A percentile compares a stretch with the other conserved stretches of the same genome.
These are phyloP conservation scores for Hemiscyllium ocellatum DNA, from an alignment of 2,113 vertebrate genomes.

Conservation along the genomic window DNA sequence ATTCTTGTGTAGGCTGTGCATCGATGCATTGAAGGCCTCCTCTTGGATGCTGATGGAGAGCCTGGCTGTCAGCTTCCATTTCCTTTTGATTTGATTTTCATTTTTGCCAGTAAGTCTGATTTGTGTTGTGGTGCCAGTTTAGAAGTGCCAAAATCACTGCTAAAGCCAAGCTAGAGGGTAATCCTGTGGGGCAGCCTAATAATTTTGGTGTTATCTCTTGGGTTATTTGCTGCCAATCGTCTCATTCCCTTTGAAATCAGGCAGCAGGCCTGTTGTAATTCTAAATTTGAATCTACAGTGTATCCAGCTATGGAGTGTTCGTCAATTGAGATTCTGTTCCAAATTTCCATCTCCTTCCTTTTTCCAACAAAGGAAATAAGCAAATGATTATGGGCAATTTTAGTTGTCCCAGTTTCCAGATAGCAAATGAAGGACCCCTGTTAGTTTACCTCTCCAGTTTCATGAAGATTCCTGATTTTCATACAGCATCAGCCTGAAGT, in stretches of 20 bases:
- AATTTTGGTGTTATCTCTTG: background rate
- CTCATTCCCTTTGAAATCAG: background rate
- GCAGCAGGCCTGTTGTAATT: background rate
- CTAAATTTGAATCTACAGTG: background rate
- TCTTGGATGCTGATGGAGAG: background rate
- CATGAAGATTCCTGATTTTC: background rate
- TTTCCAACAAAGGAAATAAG: background rate
- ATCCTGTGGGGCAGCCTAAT: background rate
- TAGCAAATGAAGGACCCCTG: background rate
- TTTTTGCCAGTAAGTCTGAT: background rate
- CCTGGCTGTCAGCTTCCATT: background rate
- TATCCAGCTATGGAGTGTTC: background rate
- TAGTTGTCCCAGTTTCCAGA: background rate
- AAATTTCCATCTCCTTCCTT: background rate
- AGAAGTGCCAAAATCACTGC: background rate
- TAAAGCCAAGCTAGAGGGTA: background rate
- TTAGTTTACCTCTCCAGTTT: background rate
- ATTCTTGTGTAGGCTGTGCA: background rate
- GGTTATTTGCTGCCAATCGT: too few species aligned
- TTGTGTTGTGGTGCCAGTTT: background rate
- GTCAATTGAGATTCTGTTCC: background rate
- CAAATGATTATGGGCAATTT: background rate
- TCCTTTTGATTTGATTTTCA: background rate
- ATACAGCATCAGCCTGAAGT: background rate
- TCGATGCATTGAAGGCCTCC: background rate